Conservation (phyloP, 2,888 invertebrate species). For the Dorcus hopei region DNA sequence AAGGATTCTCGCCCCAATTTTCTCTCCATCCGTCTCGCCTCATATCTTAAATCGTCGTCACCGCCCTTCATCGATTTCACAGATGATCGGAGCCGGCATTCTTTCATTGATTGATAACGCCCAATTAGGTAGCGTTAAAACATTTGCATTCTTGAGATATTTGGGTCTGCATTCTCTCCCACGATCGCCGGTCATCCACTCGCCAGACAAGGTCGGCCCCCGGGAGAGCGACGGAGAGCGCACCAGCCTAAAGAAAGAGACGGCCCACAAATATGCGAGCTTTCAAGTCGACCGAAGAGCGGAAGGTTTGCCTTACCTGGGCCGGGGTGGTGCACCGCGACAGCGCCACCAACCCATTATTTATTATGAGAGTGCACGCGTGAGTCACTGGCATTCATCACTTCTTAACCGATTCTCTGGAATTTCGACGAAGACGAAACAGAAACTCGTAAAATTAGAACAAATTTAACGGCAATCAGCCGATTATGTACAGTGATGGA, state of each 20-base stretch:
- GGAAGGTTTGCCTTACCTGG: slow-evolving; percentile 3
- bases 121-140: slow-evolving; percentile 38
- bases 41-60: background rate
- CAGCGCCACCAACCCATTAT: slow-evolving; percentile 1
- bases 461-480: background rate
- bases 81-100: background rate
- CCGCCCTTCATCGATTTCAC: background rate
- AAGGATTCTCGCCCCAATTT: background rate
- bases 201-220: slow-evolving; percentile 10
- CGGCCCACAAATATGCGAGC: slow-evolving; percentile 26
- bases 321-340: slow-evolving; percentile 4
- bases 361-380: slow-evolving; percentile 5
- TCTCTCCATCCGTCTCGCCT: background rate
- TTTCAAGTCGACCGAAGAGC: slow-evolving; percentile 20
- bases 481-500: background rate
- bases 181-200: slow-evolving; percentile 46
- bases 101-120: slow-evolving; percentile 1
- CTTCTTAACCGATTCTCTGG: slow-evolving; percentile 1
- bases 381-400: slow-evolving; percentile 1
- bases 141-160: slow-evolving; percentile 48
- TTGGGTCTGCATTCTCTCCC: slow-evolving; percentile 47
- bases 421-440: background rate
- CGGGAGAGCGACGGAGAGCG: background rate
- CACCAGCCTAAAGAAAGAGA: slow-evolving; percentile 2
- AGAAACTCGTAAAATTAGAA: background rate